phyloP scores from a whole-genome alignment of 2,113 vertebrate genomes.

The Macquaria ambigua region DNA sequence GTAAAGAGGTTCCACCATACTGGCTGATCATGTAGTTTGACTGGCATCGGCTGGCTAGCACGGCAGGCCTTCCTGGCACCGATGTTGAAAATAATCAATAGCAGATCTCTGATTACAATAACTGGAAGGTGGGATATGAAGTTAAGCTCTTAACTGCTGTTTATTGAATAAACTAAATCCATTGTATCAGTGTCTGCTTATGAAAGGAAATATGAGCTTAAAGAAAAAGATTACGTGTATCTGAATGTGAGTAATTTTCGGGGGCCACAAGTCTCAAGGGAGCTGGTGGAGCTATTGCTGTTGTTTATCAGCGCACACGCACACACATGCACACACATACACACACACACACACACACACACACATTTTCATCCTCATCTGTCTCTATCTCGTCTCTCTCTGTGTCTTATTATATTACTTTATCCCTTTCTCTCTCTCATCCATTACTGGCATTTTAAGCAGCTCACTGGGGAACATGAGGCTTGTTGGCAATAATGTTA shows the following conservation, averaged over 20 bases:
- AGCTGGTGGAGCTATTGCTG: constrained; percentile 50
- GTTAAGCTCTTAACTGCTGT: constrained; percentile 37
- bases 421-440: constrained; percentile 58
- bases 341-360: constrained; percentile 26
- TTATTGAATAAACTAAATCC: constrained; percentile 53
- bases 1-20: background rate
- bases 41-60: constrained; percentile 2
- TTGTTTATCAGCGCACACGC: constrained; percentile 41
- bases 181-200: constrained; percentile 48
- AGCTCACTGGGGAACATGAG: constrained; percentile 61
- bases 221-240: constrained; percentile 33
- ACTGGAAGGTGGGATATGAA: constrained; percentile 51
- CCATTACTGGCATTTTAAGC: constrained; percentile 73
- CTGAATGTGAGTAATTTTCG: constrained; percentile 55
- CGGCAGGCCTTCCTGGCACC: constrained; percentile 33
- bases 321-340: constrained; percentile 22
- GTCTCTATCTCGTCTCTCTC: constrained; percentile 52
- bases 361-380: constrained; percentile 42
- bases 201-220: constrained; percentile 54
- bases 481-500: constrained; percentile 67
- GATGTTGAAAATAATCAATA: constrained; percentile 38
- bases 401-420: constrained; percentile 64
- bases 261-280: constrained; percentile 47
- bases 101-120: constrained; percentile 57
- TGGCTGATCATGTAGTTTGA: background rate